A percentile compares a stretch with the other conserved stretches of the same genome.
phyloP scores from a whole-genome alignment of 2,797 vertebrate species.

The Alectoris magna region DNA sequence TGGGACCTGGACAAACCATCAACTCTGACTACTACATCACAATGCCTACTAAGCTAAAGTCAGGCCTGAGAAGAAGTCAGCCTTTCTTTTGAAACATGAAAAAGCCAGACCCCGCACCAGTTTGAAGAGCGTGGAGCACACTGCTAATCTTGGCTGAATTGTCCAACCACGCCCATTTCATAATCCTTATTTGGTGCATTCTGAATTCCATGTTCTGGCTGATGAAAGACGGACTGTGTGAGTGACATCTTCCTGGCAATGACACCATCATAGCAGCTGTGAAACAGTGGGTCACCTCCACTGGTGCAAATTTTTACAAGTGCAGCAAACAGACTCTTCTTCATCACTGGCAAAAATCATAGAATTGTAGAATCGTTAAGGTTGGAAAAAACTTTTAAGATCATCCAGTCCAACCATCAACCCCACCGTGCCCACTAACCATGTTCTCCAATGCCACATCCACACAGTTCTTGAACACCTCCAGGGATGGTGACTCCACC shows the following conservation, averaged over 20 bases:
- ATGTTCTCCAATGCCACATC: too few relatives aligned
- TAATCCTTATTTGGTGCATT: neutral
- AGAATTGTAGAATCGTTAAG: too few relatives aligned
- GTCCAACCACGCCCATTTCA: neutral
- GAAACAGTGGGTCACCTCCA: neutral
- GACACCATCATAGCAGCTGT: neutral
- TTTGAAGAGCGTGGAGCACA: neutral
- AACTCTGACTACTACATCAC: too few relatives aligned
- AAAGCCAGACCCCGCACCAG: neutral
- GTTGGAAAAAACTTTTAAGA: too few relatives aligned
- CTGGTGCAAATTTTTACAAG: neutral
- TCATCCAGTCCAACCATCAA: too few relatives aligned
- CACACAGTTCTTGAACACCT: too few relatives aligned
- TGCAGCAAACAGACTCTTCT: neutral
- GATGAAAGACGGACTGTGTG: neutral
- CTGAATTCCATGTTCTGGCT: neutral
- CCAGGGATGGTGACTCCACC: too few relatives aligned
- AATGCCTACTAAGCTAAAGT: neutral
- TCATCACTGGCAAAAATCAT: neutral
- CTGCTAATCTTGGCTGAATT: neutral
- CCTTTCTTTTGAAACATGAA: neutral
- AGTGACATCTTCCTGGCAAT: neutral
- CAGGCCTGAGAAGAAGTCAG: neutral
- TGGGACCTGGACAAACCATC: neutral
- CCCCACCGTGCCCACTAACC: too few relatives aligned